Conservation (phyloP, 2,888 invertebrate genomes). For the Leptopilina drosophilae region DNA sequence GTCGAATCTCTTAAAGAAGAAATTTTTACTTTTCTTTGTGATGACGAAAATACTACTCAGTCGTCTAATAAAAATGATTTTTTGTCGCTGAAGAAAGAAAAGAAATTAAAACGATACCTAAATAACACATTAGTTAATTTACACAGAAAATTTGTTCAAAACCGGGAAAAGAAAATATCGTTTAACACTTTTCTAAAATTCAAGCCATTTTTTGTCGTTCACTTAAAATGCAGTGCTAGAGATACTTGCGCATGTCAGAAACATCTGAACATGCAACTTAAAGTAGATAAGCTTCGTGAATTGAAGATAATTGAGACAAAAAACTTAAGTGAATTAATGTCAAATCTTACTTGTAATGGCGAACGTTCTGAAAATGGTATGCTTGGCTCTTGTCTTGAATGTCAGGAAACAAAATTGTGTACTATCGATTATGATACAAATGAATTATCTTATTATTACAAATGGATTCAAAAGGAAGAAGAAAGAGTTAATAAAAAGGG, state of each 20-base stretch:
- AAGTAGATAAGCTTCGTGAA: conserved; percentile 16
- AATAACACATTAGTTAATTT: conserved; percentile 31
- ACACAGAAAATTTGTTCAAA: conserved; percentile 20
- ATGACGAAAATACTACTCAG: conserved; percentile 21
- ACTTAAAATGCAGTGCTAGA: conserved; percentile 33
- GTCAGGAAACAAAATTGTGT: conserved; percentile 13
- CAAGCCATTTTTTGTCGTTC: conserved; percentile 29
- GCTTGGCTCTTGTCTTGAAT: conserved; percentile 7
- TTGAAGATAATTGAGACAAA: conserved; percentile 28
- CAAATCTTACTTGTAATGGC: conserved; percentile 34
- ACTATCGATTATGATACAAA: neutral
- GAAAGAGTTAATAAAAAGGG: conserved; percentile 15
- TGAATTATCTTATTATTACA: conserved; percentile 32
- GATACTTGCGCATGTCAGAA: conserved; percentile 31
- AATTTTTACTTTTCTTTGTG: conserved; percentile 22
- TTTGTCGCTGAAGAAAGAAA: conserved; percentile 14
- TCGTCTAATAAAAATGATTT: conserved; percentile 23
- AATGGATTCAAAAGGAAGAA: conserved; percentile 18
- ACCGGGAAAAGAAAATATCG: conserved; percentile 1
- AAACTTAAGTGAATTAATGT: conserved; percentile 12
- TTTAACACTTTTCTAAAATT: conserved; percentile 21
- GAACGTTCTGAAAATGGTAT: conserved; percentile 20
- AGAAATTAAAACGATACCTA: conserved; percentile 21
- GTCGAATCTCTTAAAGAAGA: neutral
- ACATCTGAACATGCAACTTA: conserved; percentile 28